phyloP scores from a whole-genome alignment of 1,140 invertebrate genomes.

The Pteromalus puparum region DNA sequence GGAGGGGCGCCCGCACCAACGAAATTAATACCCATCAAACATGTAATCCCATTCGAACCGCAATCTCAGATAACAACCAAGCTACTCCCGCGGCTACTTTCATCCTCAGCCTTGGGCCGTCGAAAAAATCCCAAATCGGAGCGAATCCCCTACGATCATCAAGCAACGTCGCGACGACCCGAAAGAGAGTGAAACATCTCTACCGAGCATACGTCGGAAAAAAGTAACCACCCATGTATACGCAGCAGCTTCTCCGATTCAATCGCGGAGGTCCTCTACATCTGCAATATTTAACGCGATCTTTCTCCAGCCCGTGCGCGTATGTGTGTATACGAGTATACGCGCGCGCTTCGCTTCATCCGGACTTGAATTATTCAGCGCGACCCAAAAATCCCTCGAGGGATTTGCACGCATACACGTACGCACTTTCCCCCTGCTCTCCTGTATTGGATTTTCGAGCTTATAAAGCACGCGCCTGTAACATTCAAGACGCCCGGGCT shows the following conservation, averaged over 20 bases:
- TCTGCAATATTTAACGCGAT: slow-evolving; percentile 44
- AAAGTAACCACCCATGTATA: not conserved
- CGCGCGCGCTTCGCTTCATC: not conserved
- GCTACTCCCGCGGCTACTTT: not conserved
- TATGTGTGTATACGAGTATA: not conserved
- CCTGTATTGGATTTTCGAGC: slow-evolving; percentile 41
- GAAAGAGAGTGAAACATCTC: no score
- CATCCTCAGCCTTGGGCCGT: not conserved
- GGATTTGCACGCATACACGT: slow-evolving; percentile 29
- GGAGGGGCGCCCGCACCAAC: no score
- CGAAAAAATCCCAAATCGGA: not conserved
- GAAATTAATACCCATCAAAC: not conserved
- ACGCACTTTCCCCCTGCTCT: not conserved
- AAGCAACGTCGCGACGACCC: not conserved
- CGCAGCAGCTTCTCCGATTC: not conserved
- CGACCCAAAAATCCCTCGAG: slow-evolving; percentile 45
- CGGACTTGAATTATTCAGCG: slow-evolving; percentile 41
- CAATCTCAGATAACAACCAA: slow-evolving; percentile 4
- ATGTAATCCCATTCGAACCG: not conserved
- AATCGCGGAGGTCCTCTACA: slow-evolving; percentile 14
- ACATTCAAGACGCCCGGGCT: slow-evolving; percentile 29
- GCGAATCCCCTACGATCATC: not conserved
- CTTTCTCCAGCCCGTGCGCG: not conserved
- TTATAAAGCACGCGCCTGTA: slow-evolving; percentile 35
- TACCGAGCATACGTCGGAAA: no score